Percentiles rank a stretch among this genome's conserved stretches.
These are phyloP conservation scores for Drosophila yooni DNA, from an alignment of 2,888 invertebrate genomes.

Conservation along the genomic window DNA sequence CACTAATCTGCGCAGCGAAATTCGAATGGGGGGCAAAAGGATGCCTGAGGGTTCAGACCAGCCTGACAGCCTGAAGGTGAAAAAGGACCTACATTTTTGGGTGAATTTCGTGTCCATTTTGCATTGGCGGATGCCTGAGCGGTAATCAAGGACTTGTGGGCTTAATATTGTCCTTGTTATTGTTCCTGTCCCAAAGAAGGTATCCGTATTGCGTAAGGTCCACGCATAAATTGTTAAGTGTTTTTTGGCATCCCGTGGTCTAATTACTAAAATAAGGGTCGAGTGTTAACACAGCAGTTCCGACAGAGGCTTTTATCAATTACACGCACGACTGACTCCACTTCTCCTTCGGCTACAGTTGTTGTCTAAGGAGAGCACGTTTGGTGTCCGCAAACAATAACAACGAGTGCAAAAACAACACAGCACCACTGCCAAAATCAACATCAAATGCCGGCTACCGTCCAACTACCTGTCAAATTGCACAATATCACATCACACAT, in stretches of 20 bases:
- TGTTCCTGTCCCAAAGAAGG: slow-evolving; percentile 9
- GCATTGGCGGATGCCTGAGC: slow-evolving; percentile 25
- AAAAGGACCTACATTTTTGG: slow-evolving; percentile 25
- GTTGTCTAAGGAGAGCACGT: slow-evolving; percentile 35
- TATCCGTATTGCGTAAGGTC: slow-evolving; percentile 3
- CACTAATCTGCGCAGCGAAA: slow-evolving; percentile 59
- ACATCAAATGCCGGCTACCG: slow-evolving; percentile 25
- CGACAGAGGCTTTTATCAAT: slow-evolving; percentile 63
- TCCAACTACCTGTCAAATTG: slow-evolving; percentile 9
- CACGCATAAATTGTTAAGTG: slow-evolving; percentile 8
- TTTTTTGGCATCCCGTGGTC: not conserved
- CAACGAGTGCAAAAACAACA: slow-evolving; percentile 45
- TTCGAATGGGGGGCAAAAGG: slow-evolving; percentile 1
- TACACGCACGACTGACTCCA: slow-evolving; percentile 51
- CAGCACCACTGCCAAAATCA: slow-evolving; percentile 40
- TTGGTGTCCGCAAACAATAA: slow-evolving; percentile 38
- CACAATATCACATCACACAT: slow-evolving; percentile 43
- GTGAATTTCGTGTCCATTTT: slow-evolving; percentile 38
- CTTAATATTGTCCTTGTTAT: slow-evolving; percentile 36
- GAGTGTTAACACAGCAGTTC: slow-evolving; percentile 18
- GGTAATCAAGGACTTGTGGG: slow-evolving; percentile 31
- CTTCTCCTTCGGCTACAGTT: not conserved
- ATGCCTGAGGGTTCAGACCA: not conserved
- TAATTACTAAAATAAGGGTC: slow-evolving; percentile 37
- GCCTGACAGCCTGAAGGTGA: slow-evolving; percentile 20